Evolutionary conservation across 2,888 invertebrate species (phyloP).

Genomic region (Griposia aprilina): DNA sequence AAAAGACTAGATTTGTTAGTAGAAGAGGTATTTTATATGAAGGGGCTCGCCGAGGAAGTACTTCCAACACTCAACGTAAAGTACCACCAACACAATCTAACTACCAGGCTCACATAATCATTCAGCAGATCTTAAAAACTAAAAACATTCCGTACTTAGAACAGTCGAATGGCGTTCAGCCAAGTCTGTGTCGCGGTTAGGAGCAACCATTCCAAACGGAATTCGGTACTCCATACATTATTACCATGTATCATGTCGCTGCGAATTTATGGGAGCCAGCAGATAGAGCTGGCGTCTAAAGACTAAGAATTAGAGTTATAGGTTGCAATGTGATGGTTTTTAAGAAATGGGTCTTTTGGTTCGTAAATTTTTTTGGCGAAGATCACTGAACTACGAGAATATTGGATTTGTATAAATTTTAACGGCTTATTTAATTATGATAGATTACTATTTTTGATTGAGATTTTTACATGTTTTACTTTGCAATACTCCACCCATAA

Average conservation of each 20-base stretch:
- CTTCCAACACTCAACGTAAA: neutral
- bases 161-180: slow-evolving; percentile 66
- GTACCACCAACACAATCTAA: neutral
- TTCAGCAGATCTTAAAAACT: slow-evolving; percentile 55
- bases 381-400: neutral
- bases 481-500: neutral
- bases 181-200: slow-evolving; percentile 66
- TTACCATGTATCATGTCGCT: slow-evolving; percentile 67
- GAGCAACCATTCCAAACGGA: slow-evolving; percentile 58
- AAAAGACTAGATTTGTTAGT: neutral
- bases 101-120: slow-evolving; percentile 40
- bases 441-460: neutral
- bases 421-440: neutral
- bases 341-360: slow-evolving; percentile 24
- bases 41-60: neutral
- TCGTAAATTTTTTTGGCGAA: neutral
- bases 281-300: slow-evolving; percentile 58
- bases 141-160: slow-evolving; percentile 58
- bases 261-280: slow-evolving; percentile 57
- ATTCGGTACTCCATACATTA: slow-evolving; percentile 63
- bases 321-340: slow-evolving; percentile 34
- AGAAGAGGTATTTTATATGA: neutral
- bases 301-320: slow-evolving; percentile 56
- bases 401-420: neutral
- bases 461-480: neutral